Percentiles rank a stretch among this genome's conserved stretches.
Conservation (phyloP, 2,113 vertebrate genomes). For the Podocnemis expansa region DNA sequence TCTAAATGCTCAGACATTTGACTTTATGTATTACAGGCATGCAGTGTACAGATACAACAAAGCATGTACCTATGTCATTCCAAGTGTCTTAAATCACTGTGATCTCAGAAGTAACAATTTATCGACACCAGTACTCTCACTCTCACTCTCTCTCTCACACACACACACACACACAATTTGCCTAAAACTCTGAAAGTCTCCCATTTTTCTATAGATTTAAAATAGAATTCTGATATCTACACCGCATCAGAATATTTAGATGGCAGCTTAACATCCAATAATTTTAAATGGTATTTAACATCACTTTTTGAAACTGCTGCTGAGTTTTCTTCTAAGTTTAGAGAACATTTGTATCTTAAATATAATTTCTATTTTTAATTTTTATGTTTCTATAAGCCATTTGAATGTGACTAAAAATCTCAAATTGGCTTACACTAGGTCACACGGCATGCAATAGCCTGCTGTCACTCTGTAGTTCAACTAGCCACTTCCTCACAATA, state of each 20-base stretch:
- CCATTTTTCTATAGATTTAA: neutral
- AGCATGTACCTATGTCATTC: neutral
- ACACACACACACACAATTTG: too few species aligned
- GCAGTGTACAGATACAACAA: neutral
- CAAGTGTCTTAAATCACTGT: neutral
- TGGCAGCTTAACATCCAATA: neutral
- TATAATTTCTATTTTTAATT: neutral
- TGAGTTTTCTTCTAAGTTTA: neutral
- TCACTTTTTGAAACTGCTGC: neutral
- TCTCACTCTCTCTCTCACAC: too few species aligned
- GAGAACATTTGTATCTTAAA: neutral
- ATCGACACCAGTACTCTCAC: neutral
- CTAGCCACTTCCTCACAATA: neutral
- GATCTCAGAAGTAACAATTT: neutral
- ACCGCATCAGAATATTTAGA: neutral
- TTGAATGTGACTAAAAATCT: neutral
- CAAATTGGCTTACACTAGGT: neutral
- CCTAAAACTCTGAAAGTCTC: fast-evolving
- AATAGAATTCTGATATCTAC: neutral
- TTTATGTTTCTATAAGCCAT: neutral
- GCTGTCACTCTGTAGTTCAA: neutral
- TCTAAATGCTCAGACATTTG: neutral
- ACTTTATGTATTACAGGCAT: neutral
- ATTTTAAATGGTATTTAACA: neutral
- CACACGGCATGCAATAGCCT: neutral